Conservation (phyloP, 2,888 invertebrate genomes). For the Ernsta delagoae region DNA sequence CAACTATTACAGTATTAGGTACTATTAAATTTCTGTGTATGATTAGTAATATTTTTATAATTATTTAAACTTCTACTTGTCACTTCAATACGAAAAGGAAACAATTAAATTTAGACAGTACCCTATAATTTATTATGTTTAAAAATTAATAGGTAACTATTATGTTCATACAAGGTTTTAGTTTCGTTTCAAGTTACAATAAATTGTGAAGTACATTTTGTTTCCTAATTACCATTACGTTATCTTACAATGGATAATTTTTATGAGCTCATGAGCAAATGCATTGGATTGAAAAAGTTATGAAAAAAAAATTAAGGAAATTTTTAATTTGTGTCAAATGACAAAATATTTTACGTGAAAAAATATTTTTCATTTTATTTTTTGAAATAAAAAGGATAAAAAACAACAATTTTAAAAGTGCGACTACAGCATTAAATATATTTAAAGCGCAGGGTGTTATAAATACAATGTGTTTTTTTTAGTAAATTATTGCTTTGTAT, state of each 20-base stretch:
- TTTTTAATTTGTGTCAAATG: not conserved
- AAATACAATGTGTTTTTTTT: not conserved
- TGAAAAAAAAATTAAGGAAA: not conserved
- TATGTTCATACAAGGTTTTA: constrained; percentile 56
- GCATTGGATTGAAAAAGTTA: not conserved
- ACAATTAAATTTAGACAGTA: constrained; percentile 42
- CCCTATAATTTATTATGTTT: constrained; percentile 42
- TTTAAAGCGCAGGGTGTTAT: not conserved
- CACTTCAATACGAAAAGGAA: constrained; percentile 25
- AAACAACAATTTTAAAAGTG: not conserved
- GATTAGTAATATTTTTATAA: no score
- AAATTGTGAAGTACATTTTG: constrained; percentile 32
- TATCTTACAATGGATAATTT: constrained; percentile 40
- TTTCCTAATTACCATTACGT: constrained; percentile 40
- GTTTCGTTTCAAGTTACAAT: constrained; percentile 54
- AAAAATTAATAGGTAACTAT: constrained; percentile 62
- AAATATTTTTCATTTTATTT: not conserved
- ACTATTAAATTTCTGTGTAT: no score
- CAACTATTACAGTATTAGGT: no score
- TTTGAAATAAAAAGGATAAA: not conserved
- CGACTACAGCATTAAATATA: not conserved
- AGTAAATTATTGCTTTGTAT: not conserved
- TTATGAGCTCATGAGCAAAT: constrained; percentile 32
- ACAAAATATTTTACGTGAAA: not conserved
- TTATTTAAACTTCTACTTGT: not conserved